These are phyloP conservation scores for Ectropis crepuscularia DNA, from an alignment of 2,888 invertebrate genomes.

Conservation along the genomic window DNA sequence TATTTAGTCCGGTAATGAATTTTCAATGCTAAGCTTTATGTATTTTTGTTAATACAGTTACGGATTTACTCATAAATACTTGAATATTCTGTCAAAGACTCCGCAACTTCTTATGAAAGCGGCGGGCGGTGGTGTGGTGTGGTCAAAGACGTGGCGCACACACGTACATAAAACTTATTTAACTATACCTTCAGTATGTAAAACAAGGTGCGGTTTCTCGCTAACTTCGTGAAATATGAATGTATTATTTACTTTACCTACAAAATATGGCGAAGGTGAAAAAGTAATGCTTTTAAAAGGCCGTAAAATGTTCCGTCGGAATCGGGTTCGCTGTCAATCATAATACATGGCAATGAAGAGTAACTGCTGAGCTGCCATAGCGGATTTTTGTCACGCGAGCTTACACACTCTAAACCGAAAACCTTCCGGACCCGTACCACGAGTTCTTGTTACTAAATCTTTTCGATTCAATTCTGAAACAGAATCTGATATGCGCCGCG, in stretches of 20 bases:
- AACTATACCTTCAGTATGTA: background rate
- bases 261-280: slow-evolving; percentile 15
- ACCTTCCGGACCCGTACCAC: slow-evolving; percentile 10
- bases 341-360: slow-evolving; percentile 50
- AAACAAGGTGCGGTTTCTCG: background rate
- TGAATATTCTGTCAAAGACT: background rate
- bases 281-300: slow-evolving; percentile 22
- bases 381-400: slow-evolving; percentile 40
- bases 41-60: no score
- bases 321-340: slow-evolving; percentile 46
- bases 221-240: slow-evolving; percentile 4
- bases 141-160: background rate
- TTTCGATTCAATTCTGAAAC: no score
- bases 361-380: slow-evolving; percentile 38
- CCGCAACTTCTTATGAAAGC: background rate
- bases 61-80: no score
- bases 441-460: no score
- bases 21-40: no score
- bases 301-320: slow-evolving; percentile 21
- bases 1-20: no score
- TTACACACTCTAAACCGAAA: slow-evolving; percentile 48
- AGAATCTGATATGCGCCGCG: no score
- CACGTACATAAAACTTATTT: slow-evolving; percentile 4
- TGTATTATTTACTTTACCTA: slow-evolving; percentile 4
- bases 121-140: background rate